A percentile compares a stretch with the other conserved stretches of the same genome.
These are phyloP conservation scores for Epiblema foenella DNA, from an alignment of 2,888 invertebrate genomes.

Conservation along the genomic window DNA sequence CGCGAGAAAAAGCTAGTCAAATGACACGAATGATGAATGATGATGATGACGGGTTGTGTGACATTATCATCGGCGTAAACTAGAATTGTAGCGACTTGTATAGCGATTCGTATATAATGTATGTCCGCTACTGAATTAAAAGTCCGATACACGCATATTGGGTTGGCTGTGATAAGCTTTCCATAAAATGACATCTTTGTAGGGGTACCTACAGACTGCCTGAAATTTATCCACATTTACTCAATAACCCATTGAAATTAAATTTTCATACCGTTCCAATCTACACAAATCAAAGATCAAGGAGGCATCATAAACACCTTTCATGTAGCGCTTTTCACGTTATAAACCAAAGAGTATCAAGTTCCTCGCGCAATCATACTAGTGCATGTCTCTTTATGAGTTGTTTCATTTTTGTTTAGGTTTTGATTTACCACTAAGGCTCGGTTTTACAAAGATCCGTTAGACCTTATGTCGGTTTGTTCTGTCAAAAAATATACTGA, in stretches of 20 bases:
- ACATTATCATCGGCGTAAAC: too few species aligned
- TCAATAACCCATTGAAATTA: not conserved
- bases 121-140: too few species aligned
- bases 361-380: not conserved
- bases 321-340: slow-evolving; percentile 34
- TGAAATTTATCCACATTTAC: not conserved
- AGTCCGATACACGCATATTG: too few species aligned
- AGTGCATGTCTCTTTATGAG: not conserved
- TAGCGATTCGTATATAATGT: too few species aligned
- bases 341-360: slow-evolving; percentile 1
- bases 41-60: too few species aligned
- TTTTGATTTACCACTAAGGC: slow-evolving; percentile 23
- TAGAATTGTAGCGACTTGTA: too few species aligned
- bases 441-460: too few species aligned
- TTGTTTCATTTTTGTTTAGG: not conserved
- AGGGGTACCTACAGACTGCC: not conserved
- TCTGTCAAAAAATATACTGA: too few species aligned
- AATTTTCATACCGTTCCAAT: slow-evolving; percentile 33
- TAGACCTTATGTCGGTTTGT: too few species aligned
- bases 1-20: too few species aligned
- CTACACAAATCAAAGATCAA: slow-evolving; percentile 40
- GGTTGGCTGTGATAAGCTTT: not conserved
- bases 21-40: too few species aligned
- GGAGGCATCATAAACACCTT: slow-evolving; percentile 47
- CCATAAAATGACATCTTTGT: not conserved